Evolutionary conservation across 2,797 vertebrate genomes (phyloP).

Genomic region (Perdix hodgsoniae): DNA sequence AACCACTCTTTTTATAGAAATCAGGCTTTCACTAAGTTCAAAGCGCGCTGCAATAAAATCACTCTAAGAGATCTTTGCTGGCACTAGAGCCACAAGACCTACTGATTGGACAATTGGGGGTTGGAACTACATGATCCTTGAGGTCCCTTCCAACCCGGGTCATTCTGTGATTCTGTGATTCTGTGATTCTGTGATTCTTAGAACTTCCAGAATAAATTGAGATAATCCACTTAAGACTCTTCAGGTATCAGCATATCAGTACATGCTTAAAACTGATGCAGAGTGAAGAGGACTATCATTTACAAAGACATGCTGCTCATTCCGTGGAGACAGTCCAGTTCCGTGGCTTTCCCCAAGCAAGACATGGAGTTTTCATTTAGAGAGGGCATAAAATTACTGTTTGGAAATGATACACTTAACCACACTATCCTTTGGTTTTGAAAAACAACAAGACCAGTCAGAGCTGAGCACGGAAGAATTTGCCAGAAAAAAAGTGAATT

Average conservation of each 20-base stretch:
- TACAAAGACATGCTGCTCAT: fast-evolving
- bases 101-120: too few relatives aligned
- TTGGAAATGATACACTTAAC: not conserved
- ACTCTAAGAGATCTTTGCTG: not conserved
- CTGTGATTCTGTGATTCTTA: too few relatives aligned
- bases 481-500: not conserved
- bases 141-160: too few relatives aligned
- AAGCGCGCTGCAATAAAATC: not conserved
- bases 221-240: not conserved
- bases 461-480: not conserved
- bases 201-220: not conserved
- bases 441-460: not conserved
- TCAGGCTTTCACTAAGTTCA: not conserved
- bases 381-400: not conserved
- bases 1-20: not conserved
- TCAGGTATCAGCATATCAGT: not conserved
- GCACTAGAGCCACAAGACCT: not conserved
- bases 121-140: too few relatives aligned
- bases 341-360: not conserved
- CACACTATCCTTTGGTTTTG: not conserved
- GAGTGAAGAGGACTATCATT: not conserved
- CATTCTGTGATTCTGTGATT: too few relatives aligned
- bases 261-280: not conserved
- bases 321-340: not conserved
- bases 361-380: not conserved